These are phyloP conservation scores for Drosophila mayaguana DNA, from an alignment of 2,888 invertebrate genomes.

Conservation along the genomic window DNA sequence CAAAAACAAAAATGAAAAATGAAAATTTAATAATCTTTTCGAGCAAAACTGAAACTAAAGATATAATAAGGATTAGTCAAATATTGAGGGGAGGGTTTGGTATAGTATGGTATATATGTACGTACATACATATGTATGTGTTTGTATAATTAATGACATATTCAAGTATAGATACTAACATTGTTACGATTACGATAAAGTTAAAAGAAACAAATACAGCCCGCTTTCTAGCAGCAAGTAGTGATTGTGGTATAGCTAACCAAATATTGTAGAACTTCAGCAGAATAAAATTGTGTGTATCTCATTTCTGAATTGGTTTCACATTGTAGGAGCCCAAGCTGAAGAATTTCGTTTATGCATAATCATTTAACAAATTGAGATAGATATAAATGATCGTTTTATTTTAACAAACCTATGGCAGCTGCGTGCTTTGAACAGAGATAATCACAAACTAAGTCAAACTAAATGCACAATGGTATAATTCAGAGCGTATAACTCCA, in stretches of 20 bases:
- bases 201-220: constrained; percentile 33
- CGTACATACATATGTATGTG: neutral
- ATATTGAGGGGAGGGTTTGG: constrained; percentile 58
- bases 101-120: constrained; percentile 28
- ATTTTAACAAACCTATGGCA: neutral
- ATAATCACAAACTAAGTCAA: constrained; percentile 30
- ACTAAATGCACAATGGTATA: constrained; percentile 38
- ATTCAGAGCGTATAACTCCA: constrained; percentile 24
- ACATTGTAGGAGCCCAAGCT: constrained; percentile 15
- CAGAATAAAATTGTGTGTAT: constrained; percentile 31
- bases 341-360: no score
- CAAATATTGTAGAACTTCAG: constrained; percentile 55
- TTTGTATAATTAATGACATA: constrained; percentile 53
- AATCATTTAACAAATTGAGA: no score
- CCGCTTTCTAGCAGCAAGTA: constrained; percentile 78
- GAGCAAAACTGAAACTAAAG: constrained; percentile 48
- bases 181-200: constrained; percentile 54
- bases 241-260: constrained; percentile 76
- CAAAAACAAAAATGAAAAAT: constrained; percentile 18
- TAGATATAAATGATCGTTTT: neutral
- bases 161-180: constrained; percentile 67
- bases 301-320: constrained; percentile 37
- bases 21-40: constrained; percentile 53
- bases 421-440: constrained; percentile 42
- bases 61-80: constrained; percentile 55